A percentile compares a stretch with the other conserved stretches of the same genome.
Evolutionary conservation across 2,113 vertebrate genomes (phyloP).

Genomic region (Neoarius graeffei): DNA sequence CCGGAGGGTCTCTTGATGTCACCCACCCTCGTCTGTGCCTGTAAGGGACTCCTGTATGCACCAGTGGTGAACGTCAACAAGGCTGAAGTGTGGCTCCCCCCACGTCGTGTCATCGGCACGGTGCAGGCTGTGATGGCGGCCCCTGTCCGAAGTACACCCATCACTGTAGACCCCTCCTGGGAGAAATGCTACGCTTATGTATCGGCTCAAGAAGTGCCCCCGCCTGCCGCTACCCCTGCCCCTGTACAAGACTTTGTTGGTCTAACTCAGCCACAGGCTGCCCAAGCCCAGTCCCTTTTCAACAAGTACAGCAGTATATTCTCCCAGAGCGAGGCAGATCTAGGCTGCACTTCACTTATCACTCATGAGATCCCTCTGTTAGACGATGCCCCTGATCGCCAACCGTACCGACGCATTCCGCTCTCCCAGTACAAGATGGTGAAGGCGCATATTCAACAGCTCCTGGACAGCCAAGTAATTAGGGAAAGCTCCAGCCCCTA

Average conservation of each 20-base stretch:
- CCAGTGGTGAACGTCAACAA: neutral
- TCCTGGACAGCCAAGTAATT: constrained; percentile 20
- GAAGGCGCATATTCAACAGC: constrained; percentile 31
- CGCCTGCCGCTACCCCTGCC: too few species aligned
- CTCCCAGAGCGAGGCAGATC: neutral
- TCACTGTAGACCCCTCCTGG: too few species aligned
- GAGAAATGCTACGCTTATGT: neutral
- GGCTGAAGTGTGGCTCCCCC: neutral
- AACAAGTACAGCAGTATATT: neutral
- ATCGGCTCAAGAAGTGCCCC: neutral
- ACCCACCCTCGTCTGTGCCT: neutral
- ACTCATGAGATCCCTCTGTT: constrained; percentile 23
- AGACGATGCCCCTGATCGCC: constrained; percentile 18
- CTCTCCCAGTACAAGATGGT: constrained; percentile 31
- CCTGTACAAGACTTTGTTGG: neutral
- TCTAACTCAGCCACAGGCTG: neutral
- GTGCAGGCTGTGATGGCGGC: neutral
- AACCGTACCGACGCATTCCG: neutral
- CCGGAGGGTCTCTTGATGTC: neutral
- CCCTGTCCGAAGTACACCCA: too few species aligned
- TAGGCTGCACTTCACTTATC: constrained; percentile 19
- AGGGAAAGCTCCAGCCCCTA: constrained; percentile 24
- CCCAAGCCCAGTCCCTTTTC: neutral
- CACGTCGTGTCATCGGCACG: neutral
- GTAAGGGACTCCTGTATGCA: neutral